phyloP scores from a whole-genome alignment of 2,888 invertebrate genomes.

The Imbricaverruca yamaguchii region DNA sequence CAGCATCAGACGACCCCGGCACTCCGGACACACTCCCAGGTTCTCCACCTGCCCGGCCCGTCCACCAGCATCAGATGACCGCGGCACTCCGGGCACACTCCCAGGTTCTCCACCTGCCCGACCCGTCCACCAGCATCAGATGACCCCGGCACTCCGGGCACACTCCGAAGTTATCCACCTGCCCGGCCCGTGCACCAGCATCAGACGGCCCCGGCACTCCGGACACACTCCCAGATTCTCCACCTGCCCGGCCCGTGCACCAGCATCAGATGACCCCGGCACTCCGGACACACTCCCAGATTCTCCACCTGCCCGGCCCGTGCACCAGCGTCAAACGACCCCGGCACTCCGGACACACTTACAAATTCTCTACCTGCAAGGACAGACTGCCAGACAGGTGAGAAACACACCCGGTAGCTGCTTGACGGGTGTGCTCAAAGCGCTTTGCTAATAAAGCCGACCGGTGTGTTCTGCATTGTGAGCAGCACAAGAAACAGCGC shows the following conservation, averaged over 20 bases:
- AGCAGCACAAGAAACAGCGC: neutral
- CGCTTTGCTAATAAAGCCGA: too few species aligned
- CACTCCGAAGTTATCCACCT: neutral
- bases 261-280: neutral
- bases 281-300: neutral
- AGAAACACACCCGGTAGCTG: too few species aligned
- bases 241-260: neutral
- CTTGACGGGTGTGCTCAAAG: too few species aligned
- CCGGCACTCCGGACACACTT: neutral
- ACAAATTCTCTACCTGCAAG: neutral
- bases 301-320: conserved; percentile 16
- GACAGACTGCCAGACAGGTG: neutral
- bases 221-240: conserved; percentile 9
- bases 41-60: neutral
- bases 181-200: neutral
- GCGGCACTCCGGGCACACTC: neutral
- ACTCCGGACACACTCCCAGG: neutral
- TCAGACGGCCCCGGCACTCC: neutral
- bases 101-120: neutral
- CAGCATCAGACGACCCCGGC: neutral
- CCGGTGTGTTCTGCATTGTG: too few species aligned
- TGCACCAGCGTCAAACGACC: too few species aligned
- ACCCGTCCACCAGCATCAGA: too few species aligned
- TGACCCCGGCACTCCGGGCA: neutral
- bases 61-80: neutral